Evolutionary conservation across 2,888 invertebrate species (phyloP).

Genomic region (Lottia gigantea): DNA sequence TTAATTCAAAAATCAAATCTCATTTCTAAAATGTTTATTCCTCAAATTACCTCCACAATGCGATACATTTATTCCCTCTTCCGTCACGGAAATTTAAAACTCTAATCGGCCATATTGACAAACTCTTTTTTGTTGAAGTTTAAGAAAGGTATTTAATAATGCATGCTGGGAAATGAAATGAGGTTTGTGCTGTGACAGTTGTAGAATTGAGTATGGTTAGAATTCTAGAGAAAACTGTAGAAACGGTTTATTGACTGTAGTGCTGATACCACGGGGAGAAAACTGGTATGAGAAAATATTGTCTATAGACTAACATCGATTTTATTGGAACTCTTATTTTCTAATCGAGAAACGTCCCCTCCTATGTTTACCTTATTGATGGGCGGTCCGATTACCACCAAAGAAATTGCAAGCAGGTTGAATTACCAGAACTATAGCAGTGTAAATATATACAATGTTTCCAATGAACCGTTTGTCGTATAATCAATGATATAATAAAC

Average conservation of each 20-base stretch:
- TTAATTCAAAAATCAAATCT: too few relatives aligned
- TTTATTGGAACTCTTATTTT: not conserved
- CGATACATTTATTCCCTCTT: too few relatives aligned
- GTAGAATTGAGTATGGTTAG: not conserved
- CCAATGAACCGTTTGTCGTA: constrained; percentile 4
- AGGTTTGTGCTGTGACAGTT: not conserved
- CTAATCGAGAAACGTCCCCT: constrained; percentile 2
- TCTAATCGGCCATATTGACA: too few relatives aligned
- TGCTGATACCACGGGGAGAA: not conserved
- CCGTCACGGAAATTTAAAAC: too few relatives aligned
- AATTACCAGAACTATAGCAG: not conserved
- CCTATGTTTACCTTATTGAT: constrained; percentile 8
- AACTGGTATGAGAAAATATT: not conserved
- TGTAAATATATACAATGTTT: not conserved
- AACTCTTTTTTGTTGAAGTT: too few relatives aligned
- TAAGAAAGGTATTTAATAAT: constrained; percentile 1
- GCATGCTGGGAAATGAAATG: constrained; percentile 6
- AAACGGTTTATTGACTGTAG: not conserved
- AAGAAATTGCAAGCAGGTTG: not conserved
- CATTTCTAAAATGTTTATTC: too few relatives aligned
- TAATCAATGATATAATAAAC: not conserved
- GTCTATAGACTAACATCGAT: not conserved
- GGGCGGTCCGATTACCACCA: not conserved
- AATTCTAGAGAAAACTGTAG: not conserved
- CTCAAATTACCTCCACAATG: too few relatives aligned